Evolutionary conservation across 2,888 invertebrate species (phyloP).

Genomic region (Heliconius ethilla): DNA sequence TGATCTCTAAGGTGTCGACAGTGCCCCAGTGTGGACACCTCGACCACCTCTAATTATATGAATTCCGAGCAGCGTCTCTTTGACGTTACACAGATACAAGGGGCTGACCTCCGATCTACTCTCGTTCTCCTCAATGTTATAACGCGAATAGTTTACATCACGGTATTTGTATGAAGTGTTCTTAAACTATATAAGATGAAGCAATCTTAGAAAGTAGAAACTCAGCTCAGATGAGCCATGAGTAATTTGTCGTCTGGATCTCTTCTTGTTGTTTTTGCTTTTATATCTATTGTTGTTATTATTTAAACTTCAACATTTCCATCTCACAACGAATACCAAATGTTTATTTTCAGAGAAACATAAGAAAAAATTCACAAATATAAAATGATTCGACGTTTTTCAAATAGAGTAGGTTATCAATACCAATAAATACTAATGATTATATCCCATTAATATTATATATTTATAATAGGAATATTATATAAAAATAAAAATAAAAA

Average conservation of each 20-base stretch:
- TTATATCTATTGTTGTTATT: neutral
- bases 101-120: neutral
- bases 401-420: neutral
- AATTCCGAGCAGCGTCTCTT: neutral
- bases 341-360: neutral
- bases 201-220: too few relatives aligned
- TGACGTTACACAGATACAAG: neutral
- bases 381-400: neutral
- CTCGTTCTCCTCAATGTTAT: neutral
- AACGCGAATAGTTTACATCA: constrained; percentile 11
- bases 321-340: neutral
- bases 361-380: neutral
- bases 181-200: too few relatives aligned
- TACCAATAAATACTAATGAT: neutral
- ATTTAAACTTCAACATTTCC: neutral
- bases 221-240: too few relatives aligned
- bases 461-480: neutral
- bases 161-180: neutral
- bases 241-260: neutral
- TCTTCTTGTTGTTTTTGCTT: neutral
- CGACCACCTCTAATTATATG: neutral
- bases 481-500: neutral
- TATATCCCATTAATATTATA: too few relatives aligned
- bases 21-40: neutral
- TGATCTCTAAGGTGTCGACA: neutral